Evolutionary conservation across 1,140 invertebrate genomes (phyloP).

Genomic region (Drosophila kurseongensis): DNA sequence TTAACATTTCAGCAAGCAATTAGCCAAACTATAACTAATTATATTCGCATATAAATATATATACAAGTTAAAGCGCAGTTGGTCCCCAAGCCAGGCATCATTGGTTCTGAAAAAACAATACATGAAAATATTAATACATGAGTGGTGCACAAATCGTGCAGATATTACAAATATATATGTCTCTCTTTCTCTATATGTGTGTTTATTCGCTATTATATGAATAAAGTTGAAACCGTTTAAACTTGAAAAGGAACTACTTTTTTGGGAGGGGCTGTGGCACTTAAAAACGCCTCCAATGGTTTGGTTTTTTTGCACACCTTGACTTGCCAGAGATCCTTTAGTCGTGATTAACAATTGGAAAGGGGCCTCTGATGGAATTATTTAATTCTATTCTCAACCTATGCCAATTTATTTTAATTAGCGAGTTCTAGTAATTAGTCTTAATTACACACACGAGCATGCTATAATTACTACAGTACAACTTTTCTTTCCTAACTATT

Average conservation of each 20-base stretch:
- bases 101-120: slow-evolving; percentile 45
- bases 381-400: slow-evolving; percentile 44
- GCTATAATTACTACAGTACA: slow-evolving; percentile 43
- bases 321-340: slow-evolving; percentile 34
- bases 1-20: slow-evolving; percentile 57
- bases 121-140: slow-evolving; percentile 10
- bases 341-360: slow-evolving; percentile 48
- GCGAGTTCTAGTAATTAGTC: slow-evolving; percentile 44
- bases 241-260: slow-evolving; percentile 20
- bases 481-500: slow-evolving; percentile 9
- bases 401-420: slow-evolving; percentile 61
- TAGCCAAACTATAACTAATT: slow-evolving; percentile 43
- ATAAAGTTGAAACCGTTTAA: slow-evolving; percentile 58
- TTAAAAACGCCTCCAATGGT: slow-evolving; percentile 7
- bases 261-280: slow-evolving; percentile 22
- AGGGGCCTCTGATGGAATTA: slow-evolving; percentile 33
- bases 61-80: slow-evolving; percentile 46
- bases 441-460: slow-evolving; percentile 49
- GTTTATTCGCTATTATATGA: slow-evolving; percentile 32
- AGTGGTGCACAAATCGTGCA: slow-evolving; percentile 23
- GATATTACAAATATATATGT: slow-evolving; percentile 18
- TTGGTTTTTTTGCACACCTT: slow-evolving; percentile 8
- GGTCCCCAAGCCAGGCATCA: slow-evolving; percentile 49
- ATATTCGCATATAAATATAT: slow-evolving; percentile 34
- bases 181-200: slow-evolving; percentile 19